These are phyloP conservation scores for Tetrao urogallus DNA, from an alignment of 2,113 vertebrate species.

Conservation along the genomic window DNA sequence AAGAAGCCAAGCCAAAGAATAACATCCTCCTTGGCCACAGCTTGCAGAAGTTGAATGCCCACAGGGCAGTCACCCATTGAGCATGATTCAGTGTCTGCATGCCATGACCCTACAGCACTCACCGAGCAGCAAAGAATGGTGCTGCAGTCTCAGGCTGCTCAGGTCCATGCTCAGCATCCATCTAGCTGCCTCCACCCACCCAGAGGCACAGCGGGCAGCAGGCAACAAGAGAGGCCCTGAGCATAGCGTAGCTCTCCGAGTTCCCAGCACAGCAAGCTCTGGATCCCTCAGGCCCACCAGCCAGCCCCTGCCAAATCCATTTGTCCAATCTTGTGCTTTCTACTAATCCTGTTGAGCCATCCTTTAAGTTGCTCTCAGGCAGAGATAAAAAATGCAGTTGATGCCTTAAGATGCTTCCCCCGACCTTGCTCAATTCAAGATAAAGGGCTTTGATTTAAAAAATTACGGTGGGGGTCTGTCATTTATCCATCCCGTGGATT, in stretches of 20 bases:
- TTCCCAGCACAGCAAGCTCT: neutral
- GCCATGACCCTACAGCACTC: neutral
- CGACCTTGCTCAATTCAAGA: constrained; percentile 61
- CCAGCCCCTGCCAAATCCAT: constrained; percentile 67
- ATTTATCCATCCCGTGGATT: constrained; percentile 7
- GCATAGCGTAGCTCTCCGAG: neutral
- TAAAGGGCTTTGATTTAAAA: constrained; percentile 67
- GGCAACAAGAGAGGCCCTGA: neutral
- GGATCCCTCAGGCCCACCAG: constrained; percentile 53
- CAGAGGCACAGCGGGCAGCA: neutral
- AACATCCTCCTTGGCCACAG: neutral
- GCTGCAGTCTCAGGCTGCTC: neutral
- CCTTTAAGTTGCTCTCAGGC: constrained; percentile 64
- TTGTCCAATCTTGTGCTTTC: constrained; percentile 48
- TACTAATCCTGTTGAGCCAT: constrained; percentile 66
- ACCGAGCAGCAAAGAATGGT: neutral
- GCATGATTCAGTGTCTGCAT: neutral
- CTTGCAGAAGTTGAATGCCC: neutral
- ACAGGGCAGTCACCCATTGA: neutral
- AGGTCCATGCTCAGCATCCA: neutral
- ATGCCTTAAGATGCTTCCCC: constrained; percentile 56
- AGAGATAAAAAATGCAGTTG: constrained; percentile 37
- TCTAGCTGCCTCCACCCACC: neutral
- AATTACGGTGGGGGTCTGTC: constrained; percentile 50
- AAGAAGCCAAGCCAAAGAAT: neutral